Evolutionary conservation across 2,113 vertebrate species (phyloP), one percentile per base, ranked within the genome.

Genomic region (Podilymbus podiceps): DNA sequence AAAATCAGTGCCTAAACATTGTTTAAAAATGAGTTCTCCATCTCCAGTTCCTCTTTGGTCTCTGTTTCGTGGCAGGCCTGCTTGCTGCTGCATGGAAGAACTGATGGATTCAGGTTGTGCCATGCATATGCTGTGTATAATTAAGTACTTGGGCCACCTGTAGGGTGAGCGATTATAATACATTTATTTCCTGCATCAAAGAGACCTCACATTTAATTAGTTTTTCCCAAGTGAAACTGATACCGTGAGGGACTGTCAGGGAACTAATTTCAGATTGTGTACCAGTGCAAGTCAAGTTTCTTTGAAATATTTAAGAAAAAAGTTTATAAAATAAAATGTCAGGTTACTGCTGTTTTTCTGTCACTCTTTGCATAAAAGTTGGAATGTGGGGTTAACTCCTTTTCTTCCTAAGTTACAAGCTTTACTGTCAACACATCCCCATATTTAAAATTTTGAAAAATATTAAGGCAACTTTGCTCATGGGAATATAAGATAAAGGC

Each of bases 151-250:
- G 42, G 79, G 33, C 79, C 10, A 11, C 55, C 67, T 88, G 73
- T 75, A 56, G 82, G 74, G 72, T 84, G 13, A 84, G 55, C 0
- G 6, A 74, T 88, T 92, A 59, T 52, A 90, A 67, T 56, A 68
- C 27, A n/a, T 78, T 89, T 93, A 90, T 89, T 93, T 94, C 52
- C 83, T 87, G 60, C 92, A 78, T 94, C 88, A 95, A 88, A 94
- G 68, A 88, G 68, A 94, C 53, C 33, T 90, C 85, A 72, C 49
- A 84, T 89, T 93, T 95, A 95, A 95, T 96, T 95, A 93, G 78
- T 68, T 97, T 96, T 94, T 90, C 88, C 79, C 40, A 28, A 75
- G 88, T 94, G 72, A 89, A 94, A 92, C 49, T 64, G 77, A 96
- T 96, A 90, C 52, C 9, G 11, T 68, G 76, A 64, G 64, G 38